These are phyloP conservation scores for Sisyra terminalis DNA, from an alignment of 2,888 invertebrate species.

Conservation along the genomic window DNA sequence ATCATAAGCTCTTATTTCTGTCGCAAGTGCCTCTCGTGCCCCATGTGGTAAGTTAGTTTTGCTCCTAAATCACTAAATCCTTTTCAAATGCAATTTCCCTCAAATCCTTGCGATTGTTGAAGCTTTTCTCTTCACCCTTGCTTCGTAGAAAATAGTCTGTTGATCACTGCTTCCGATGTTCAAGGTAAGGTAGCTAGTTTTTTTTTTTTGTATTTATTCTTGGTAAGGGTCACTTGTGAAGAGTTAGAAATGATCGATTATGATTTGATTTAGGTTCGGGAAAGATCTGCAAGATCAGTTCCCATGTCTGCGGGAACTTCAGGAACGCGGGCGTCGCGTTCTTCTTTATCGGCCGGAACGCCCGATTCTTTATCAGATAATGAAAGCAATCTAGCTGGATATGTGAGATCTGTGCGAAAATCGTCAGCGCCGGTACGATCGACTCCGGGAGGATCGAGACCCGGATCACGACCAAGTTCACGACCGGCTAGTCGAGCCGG, in stretches of 20 bases:
- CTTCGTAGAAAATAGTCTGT: no score
- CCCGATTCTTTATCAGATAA: constrained; percentile 82
- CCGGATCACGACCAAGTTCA: constrained; percentile 65
- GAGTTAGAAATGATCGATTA: not conserved
- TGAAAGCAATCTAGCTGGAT: constrained; percentile 45
- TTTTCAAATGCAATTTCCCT: not conserved
- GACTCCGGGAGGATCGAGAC: constrained; percentile 49
- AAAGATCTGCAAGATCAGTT: constrained; percentile 79
- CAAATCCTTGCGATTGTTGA: no score
- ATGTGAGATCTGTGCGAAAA: constrained; percentile 29
- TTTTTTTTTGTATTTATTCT: no score
- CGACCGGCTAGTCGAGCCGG: constrained; percentile 73
- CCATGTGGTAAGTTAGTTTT: constrained; percentile 6
- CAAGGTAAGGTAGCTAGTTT: no score
- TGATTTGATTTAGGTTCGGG: constrained; percentile 54
- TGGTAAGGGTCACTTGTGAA: not conserved
- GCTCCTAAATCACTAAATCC: not conserved
- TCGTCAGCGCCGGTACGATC: constrained; percentile 45
- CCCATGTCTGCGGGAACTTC: constrained; percentile 53
- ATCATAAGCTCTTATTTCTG: constrained; percentile 37
- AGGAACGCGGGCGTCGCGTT: constrained; percentile 49
- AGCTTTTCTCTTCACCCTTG: no score
- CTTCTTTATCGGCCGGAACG: constrained; percentile 70
- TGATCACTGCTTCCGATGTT: no score
- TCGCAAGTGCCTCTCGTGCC: constrained; percentile 32